A percentile compares a stretch with the other conserved stretches of the same genome.
Evolutionary conservation across 2,888 invertebrate genomes (phyloP).

Genomic region (Drosophila vallismaia): DNA sequence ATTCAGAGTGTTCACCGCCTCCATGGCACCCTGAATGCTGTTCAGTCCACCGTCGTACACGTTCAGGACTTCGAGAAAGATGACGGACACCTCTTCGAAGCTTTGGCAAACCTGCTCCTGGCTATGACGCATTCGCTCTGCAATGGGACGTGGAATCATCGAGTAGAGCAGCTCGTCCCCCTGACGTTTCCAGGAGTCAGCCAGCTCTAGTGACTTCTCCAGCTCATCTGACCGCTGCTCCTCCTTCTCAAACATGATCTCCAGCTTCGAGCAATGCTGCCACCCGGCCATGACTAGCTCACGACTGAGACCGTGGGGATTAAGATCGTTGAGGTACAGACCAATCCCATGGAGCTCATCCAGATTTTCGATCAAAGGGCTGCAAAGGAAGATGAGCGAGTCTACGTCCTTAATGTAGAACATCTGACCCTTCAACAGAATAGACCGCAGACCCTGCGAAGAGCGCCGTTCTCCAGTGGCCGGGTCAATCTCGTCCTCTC

Average conservation of each 20-base stretch:
- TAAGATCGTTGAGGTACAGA: slow-evolving; percentile 92
- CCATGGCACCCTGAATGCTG: slow-evolving; percentile 87
- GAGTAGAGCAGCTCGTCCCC: slow-evolving; percentile 95
- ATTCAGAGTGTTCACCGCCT: slow-evolving; percentile 93
- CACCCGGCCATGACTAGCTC: slow-evolving; percentile 93
- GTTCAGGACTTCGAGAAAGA: slow-evolving; percentile 83
- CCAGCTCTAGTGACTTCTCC: slow-evolving; percentile 90
- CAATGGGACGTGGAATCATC: slow-evolving; percentile 95
- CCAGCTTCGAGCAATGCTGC: slow-evolving; percentile 92
- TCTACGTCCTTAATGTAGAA: slow-evolving; percentile 91
- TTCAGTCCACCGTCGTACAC: slow-evolving; percentile 78
- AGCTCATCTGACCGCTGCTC: slow-evolving; percentile 91
- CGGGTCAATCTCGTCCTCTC: slow-evolving; percentile 66
- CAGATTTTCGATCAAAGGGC: slow-evolving; percentile 94
- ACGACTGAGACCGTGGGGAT: slow-evolving; percentile 92
- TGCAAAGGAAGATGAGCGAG: slow-evolving; percentile 93
- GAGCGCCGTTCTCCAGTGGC: slow-evolving; percentile 69
- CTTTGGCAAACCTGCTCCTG: slow-evolving; percentile 92
- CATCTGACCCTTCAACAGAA: slow-evolving; percentile 94
- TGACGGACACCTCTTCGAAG: slow-evolving; percentile 84
- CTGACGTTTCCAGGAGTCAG: slow-evolving; percentile 93
- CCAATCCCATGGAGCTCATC: slow-evolving; percentile 92
- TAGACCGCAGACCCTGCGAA: slow-evolving; percentile 84
- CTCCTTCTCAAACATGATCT: slow-evolving; percentile 92
- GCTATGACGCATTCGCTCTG: slow-evolving; percentile 91